Percentiles rank a stretch among this genome's conserved stretches.
phyloP scores from a whole-genome alignment of 2,888 invertebrate genomes.

The Platynereis dumerilii region DNA sequence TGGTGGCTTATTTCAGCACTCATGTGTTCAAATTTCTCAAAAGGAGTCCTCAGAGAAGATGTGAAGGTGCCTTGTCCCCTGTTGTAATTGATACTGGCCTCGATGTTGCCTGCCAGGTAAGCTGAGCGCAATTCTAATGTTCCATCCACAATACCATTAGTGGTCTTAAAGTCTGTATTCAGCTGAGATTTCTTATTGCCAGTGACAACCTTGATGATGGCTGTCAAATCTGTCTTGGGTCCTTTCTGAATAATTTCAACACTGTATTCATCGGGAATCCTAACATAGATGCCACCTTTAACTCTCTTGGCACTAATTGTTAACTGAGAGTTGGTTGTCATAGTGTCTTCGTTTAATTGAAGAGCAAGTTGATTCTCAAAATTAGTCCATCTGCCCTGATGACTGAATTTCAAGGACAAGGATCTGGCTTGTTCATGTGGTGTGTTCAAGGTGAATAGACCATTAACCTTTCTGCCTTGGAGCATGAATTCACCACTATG shows the following conservation, averaged over 20 bases:
- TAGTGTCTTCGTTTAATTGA: neutral
- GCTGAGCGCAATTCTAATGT: too few relatives aligned
- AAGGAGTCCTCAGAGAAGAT: neutral
- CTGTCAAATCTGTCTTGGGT: neutral
- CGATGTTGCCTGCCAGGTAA: too few relatives aligned
- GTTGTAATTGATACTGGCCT: too few relatives aligned
- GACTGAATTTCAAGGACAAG: conserved; percentile 34
- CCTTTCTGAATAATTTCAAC: conserved; percentile 10
- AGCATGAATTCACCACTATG: conserved; percentile 11
- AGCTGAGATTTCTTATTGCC: too few relatives aligned
- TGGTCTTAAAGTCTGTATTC: too few relatives aligned
- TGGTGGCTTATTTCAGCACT: conserved; percentile 5
- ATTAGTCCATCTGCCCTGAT: conserved; percentile 23
- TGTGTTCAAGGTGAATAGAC: neutral
- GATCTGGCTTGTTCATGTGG: conserved; percentile 21
- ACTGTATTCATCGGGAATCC: neutral
- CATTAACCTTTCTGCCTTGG: conserved; percentile 1
- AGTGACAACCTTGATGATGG: too few relatives aligned
- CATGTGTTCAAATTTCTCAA: neutral
- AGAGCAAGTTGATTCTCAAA: conserved; percentile 18
- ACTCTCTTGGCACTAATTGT: neutral
- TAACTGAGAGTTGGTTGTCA: conserved; percentile 1
- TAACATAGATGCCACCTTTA: neutral
- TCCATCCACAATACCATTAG: too few relatives aligned
- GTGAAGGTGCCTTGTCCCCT: neutral